Conservation (phyloP, 23 tunicate genomes). For the Phallusia fumigata region DNA sequence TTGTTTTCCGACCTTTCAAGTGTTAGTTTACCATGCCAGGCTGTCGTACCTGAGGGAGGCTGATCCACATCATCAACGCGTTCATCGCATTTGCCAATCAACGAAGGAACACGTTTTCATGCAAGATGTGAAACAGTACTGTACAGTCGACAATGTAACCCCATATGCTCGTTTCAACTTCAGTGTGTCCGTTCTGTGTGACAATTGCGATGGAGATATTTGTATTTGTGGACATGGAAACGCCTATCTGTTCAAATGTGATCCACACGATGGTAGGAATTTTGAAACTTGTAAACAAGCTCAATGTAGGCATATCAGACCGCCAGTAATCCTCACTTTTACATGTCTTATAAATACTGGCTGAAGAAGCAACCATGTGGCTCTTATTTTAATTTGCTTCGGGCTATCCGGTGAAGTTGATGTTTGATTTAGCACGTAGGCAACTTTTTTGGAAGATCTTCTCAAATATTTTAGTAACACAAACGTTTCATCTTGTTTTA, state of each 20-base stretch:
- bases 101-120: not conserved
- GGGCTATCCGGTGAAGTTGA: too few species aligned
- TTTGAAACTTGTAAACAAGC: too few species aligned
- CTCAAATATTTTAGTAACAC: too few species aligned
- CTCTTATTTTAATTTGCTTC: too few species aligned
- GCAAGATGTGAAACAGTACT: not conserved
- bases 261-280: not conserved
- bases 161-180: not conserved
- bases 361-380: too few species aligned
- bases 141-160: not conserved
- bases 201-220: not conserved
- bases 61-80: conserved; percentile 5
- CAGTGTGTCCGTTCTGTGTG: not conserved
- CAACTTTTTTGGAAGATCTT: too few species aligned
- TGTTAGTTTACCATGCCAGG: not conserved
- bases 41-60: not conserved
- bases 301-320: too few species aligned
- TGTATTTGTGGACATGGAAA: not conserved
- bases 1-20: too few species aligned
- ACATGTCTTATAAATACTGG: too few species aligned
- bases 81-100: not conserved
- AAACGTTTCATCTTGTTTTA: too few species aligned
- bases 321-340: too few species aligned
- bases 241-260: not conserved
- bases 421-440: too few species aligned